Evolutionary conservation across 2,797 vertebrate genomes (phyloP).

Genomic region (Poeciliopsis presidionis): DNA sequence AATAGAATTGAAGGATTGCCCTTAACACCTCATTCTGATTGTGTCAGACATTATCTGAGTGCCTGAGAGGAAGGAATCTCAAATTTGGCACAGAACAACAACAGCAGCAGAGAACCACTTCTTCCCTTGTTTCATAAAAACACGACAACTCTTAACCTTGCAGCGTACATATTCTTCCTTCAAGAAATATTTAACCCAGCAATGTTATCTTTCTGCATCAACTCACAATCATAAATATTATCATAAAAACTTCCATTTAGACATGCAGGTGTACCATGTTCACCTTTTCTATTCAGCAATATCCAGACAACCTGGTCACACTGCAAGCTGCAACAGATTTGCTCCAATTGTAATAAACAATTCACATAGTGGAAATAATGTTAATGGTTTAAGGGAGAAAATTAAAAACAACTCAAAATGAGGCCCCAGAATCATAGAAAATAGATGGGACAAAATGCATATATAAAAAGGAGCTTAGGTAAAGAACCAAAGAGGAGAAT

Average conservation of each 20-base stretch:
- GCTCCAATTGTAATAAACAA: constrained; percentile 53
- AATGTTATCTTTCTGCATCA: not conserved
- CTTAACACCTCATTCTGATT: constrained; percentile 58
- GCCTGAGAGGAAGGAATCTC: constrained; percentile 53
- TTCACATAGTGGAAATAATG: constrained; percentile 17
- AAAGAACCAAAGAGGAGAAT: not conserved
- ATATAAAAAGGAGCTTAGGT: not conserved
- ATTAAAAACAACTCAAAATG: constrained; percentile 1
- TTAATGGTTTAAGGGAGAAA: not conserved
- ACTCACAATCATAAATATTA: not conserved
- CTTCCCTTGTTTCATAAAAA: not conserved
- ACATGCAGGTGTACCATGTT: not conserved
- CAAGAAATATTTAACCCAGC: not conserved
- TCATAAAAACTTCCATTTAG: not conserved
- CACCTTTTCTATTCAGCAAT: constrained; percentile 43
- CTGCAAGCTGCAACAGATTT: constrained; percentile 65
- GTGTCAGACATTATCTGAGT: constrained; percentile 48
- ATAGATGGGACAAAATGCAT: not conserved
- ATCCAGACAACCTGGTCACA: constrained; percentile 50
- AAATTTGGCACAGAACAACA: constrained; percentile 15
- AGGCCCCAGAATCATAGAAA: not conserved
- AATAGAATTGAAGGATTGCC: constrained; percentile 63
- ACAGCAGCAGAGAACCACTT: constrained; percentile 12
- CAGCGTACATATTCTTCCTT: not conserved
- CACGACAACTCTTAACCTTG: not conserved